Base-by-base conservation (phyloP, 2,113 vertebrate species). In the Aphyosemion australe region DNA sequence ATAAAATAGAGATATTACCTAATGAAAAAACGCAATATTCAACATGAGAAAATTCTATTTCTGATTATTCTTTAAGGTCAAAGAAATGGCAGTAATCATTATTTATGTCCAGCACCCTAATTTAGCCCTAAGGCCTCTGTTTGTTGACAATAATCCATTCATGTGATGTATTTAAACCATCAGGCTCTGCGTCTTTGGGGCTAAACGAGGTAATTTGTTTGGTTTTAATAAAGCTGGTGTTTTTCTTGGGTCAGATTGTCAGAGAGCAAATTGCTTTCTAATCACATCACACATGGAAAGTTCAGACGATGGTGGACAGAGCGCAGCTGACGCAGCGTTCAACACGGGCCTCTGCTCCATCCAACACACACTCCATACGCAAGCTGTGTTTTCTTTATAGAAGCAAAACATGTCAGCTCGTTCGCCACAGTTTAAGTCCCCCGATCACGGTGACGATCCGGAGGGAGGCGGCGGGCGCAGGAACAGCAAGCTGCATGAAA, bases 161-260 rank as follows among this genome's bases (percentile, higher is more conserved):
- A 69, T 82, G 84, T 75, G 78, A 81, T 74, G 61, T 65, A 53
- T 76, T 63, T 64, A 61, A 76, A 66, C 37, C 46, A 5, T 26
- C 66, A 48, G 2, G 53, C 9, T 71, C 55, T 49, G 50, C 49
- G 63, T 81, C 63, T 82, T 70, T 47, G 59, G 69, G 76, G 76
- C 55, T 77, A 78, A 89, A 86, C 82, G 82, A 57, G 56, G 83
- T 90, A 57, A 87, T 90, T 81, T 92, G 86, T 92, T 92, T 90
- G 54, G 84, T 77, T 91, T 92, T 92, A 92, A 92, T 92, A 91
- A 92, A 80, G 76, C 63, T 47, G 43, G 71, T 92, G 86, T 92
- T 92, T 88, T 88, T 89, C 78, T 92, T 92, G 84, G 87, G 68
- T 80, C 82, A 69, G 59, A 74, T 75, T 76, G 86, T 90, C 76